Evolutionary conservation across 2,888 invertebrate genomes (phyloP).

Genomic region (Troilus luridus): DNA sequence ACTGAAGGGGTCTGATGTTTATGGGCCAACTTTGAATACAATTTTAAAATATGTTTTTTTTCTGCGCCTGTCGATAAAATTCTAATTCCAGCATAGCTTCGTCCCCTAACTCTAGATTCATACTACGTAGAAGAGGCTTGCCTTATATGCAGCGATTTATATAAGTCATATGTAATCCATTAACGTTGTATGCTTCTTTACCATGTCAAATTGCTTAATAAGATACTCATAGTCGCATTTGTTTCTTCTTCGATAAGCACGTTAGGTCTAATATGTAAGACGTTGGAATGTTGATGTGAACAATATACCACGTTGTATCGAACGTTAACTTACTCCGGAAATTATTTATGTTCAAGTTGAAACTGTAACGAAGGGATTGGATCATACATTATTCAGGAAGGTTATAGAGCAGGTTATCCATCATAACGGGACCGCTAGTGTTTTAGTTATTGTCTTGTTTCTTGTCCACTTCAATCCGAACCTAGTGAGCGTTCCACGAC

Average conservation of each 20-base stretch:
- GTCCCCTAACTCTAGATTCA: too few relatives aligned
- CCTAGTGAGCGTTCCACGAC: not conserved
- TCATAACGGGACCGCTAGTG: slow-evolving; percentile 9
- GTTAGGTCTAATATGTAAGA: not conserved
- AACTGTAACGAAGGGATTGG: not conserved
- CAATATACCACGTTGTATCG: not conserved
- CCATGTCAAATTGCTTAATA: too few relatives aligned
- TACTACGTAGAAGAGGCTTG: too few relatives aligned
- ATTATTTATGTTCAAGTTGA: not conserved
- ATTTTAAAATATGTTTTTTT: too few relatives aligned
- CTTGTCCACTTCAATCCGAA: not conserved
- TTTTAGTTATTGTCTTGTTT: slow-evolving; percentile 20
- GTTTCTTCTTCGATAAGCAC: not conserved
- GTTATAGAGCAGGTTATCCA: not conserved
- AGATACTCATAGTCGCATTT: not conserved
- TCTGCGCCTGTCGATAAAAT: too few relatives aligned
- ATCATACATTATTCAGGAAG: slow-evolving; percentile 25
- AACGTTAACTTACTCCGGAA: not conserved
- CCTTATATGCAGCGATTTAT: too few relatives aligned
- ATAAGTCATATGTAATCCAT: too few relatives aligned
- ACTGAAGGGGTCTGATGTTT: too few relatives aligned
- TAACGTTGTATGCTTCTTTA: too few relatives aligned
- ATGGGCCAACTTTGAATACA: too few relatives aligned
- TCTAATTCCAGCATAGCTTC: too few relatives aligned
- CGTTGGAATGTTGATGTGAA: not conserved